Evolutionary conservation across 2,888 invertebrate species (phyloP).

Genomic region (Ornithoptera priamus): DNA sequence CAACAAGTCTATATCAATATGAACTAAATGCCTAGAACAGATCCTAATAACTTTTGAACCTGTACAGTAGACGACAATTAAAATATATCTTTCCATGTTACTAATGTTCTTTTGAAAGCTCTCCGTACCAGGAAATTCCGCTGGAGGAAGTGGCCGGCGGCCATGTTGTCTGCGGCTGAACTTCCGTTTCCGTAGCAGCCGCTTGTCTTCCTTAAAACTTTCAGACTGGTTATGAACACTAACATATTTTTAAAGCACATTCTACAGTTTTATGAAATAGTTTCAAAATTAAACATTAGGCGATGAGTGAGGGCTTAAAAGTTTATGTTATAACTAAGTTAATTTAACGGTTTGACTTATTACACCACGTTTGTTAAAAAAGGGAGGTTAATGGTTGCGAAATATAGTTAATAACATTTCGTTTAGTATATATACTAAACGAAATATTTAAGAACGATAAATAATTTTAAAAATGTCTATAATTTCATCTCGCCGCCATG

Average conservation of each 20-base stretch:
- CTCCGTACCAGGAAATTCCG: conserved; percentile 41
- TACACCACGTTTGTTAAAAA: not conserved
- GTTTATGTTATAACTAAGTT: not conserved
- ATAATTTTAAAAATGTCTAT: conserved; percentile 42
- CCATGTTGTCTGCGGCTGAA: conserved; percentile 65
- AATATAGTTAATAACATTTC: not conserved
- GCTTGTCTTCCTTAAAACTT: conserved; percentile 39
- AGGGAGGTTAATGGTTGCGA: not conserved
- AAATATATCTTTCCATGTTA: conserved; percentile 35
- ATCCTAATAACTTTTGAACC: not conserved
- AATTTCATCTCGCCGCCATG: conserved; percentile 63
- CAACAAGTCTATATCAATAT: not conserved
- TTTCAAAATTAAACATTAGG: conserved; percentile 3
- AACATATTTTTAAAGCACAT: conserved; percentile 36
- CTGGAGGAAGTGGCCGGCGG: conserved; percentile 60
- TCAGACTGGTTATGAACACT: conserved; percentile 35
- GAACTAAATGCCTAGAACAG: not conserved
- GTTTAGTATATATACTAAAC: not conserved
- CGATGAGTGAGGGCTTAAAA: not conserved
- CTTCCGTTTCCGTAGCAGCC: conserved; percentile 53
- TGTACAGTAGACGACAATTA: conserved; percentile 4
- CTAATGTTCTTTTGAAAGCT: conserved; percentile 36
- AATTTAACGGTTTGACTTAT: not conserved
- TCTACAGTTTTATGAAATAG: conserved; percentile 19
- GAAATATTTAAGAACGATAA: conserved; percentile 4